Evolutionary conservation across 2,113 vertebrate genomes (phyloP).

Genomic region (Phalacrocorax brasilianus): DNA sequence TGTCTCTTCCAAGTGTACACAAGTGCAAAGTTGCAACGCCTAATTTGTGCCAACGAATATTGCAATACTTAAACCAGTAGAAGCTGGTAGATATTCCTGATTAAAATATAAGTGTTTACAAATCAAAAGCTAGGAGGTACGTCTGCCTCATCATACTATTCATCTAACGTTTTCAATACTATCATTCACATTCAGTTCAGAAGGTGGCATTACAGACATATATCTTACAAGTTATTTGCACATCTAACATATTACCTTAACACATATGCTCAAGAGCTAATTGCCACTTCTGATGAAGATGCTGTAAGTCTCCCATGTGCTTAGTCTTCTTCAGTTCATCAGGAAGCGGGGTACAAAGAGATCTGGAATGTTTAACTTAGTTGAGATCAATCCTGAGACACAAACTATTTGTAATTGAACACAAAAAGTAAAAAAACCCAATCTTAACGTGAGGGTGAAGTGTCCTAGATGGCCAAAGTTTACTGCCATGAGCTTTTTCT

Average conservation of each 20-base stretch:
- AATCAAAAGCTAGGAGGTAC: not conserved
- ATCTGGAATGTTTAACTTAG: not conserved
- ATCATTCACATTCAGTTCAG: not conserved
- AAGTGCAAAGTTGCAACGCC: not conserved
- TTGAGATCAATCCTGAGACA: not conserved
- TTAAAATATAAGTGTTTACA: not conserved
- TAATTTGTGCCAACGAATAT: not conserved
- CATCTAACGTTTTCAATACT: not conserved
- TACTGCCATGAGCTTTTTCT: not conserved
- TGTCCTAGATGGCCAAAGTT: not conserved
- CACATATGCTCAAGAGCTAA: not conserved
- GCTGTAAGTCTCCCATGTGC: rapidly evolving
- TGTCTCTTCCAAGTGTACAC: not conserved
- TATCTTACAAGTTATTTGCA: not conserved
- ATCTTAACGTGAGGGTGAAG: not conserved
- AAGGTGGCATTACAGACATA: not conserved
- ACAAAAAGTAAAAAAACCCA: rapidly evolving
- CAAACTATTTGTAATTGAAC: not conserved
- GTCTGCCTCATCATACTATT: not conserved
- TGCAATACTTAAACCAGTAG: not conserved
- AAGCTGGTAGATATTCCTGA: not conserved
- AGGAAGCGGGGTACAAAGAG: not conserved
- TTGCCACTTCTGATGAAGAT: not conserved
- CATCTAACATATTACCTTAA: not conserved
- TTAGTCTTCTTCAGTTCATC: not conserved